Evolutionary conservation across 2,113 vertebrate species (phyloP).

Genomic region (Gymnobelideus leadbeateri): DNA sequence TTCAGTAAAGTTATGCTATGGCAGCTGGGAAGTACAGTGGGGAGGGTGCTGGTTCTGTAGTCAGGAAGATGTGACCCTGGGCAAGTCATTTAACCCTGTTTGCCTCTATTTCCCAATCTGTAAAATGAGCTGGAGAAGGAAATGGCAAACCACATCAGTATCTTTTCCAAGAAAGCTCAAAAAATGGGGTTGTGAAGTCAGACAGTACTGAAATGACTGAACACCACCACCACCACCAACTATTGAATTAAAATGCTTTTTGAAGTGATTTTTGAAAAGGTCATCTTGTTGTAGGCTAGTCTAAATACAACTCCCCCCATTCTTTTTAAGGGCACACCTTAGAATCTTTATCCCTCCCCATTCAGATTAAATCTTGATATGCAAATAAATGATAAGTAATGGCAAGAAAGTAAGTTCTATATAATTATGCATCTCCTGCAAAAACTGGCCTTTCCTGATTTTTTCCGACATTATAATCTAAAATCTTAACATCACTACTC

Average conservation of each 20-base stretch:
- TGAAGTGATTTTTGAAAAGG: neutral
- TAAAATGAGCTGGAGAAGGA: neutral
- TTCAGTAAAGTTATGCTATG: neutral
- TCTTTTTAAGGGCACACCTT: neutral
- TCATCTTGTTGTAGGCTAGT: neutral
- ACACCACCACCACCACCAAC: neutral
- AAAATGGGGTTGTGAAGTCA: neutral
- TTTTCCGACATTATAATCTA: slow-evolving; percentile 25
- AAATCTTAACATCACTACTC: slow-evolving; percentile 5
- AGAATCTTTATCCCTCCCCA: neutral
- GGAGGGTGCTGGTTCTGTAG: neutral
- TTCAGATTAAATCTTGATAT: neutral
- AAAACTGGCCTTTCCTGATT: slow-evolving; percentile 13
- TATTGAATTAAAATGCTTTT: neutral
- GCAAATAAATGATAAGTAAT: neutral
- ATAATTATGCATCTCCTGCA: slow-evolving; percentile 37
- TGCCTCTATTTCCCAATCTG: neutral
- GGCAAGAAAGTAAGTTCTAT: neutral
- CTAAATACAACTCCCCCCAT: neutral
- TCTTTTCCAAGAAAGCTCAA: neutral
- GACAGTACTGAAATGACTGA: neutral
- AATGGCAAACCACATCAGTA: neutral
- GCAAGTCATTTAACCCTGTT: neutral
- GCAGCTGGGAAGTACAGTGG: neutral
- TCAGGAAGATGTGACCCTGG: neutral